Evolutionary conservation across 2,113 vertebrate genomes (phyloP).

Genomic region (Sclerurus mexicanus): DNA sequence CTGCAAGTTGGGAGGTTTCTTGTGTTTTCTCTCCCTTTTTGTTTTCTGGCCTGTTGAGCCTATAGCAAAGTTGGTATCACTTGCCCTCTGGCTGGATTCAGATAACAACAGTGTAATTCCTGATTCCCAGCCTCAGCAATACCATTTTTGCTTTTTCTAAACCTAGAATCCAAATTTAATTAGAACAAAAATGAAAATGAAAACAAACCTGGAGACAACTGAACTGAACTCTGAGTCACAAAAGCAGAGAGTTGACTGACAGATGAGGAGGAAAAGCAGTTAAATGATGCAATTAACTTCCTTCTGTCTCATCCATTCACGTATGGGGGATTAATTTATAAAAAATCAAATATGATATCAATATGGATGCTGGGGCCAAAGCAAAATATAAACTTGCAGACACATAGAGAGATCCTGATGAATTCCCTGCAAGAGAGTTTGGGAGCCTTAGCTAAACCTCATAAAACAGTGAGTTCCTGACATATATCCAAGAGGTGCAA

Average conservation of each 20-base stretch:
- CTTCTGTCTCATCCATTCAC: constrained; percentile 1
- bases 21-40: background rate
- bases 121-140: background rate
- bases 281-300: background rate
- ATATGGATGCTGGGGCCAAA: constrained; percentile 11
- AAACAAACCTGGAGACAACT: constrained; percentile 20
- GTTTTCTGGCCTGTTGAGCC: background rate
- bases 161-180: constrained; percentile 42
- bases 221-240: background rate
- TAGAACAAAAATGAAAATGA: constrained; percentile 19
- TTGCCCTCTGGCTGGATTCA: background rate
- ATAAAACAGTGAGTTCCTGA: constrained; percentile 30
- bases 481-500: background rate
- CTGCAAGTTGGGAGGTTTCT: background rate
- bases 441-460: constrained; percentile 7
- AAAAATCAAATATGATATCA: constrained; percentile 34
- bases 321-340: background rate
- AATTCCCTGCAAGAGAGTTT: constrained; percentile 21
- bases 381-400: constrained; percentile 34
- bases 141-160: constrained; percentile 15
- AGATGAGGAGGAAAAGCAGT: background rate
- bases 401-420: background rate
- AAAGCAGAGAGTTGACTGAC: constrained; percentile 15
- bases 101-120: background rate
- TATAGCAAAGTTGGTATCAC: background rate